These are phyloP conservation scores for Teleogryllus occipitalis DNA, from an alignment of 1,140 invertebrate genomes.

Conservation along the genomic window DNA sequence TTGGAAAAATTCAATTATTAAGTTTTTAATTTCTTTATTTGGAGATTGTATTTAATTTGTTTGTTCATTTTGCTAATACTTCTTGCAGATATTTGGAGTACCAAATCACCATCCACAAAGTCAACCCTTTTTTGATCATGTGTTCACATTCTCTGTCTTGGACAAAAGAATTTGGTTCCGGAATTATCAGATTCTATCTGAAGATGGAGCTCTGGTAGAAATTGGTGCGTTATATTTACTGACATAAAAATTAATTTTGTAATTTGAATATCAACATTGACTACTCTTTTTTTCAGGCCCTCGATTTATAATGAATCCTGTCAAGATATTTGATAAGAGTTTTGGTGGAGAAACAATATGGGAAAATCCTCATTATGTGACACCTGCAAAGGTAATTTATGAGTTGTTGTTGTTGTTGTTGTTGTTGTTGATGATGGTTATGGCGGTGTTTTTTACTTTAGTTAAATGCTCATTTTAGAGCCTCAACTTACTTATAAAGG, in stretches of 20 bases:
- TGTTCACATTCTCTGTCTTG: constrained; percentile 85
- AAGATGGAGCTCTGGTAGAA: constrained; percentile 91
- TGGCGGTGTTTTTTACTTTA: background rate
- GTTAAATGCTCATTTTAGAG: too few species aligned
- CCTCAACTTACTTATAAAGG: too few species aligned
- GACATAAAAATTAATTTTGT: background rate
- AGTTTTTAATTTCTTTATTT: background rate
- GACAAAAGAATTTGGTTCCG: constrained; percentile 97
- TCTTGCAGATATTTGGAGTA: constrained; percentile 81
- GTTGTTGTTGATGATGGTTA: background rate
- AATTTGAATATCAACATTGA: background rate
- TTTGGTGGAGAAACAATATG: constrained; percentile 88
- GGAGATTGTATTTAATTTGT: background rate
- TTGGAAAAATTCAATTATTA: background rate
- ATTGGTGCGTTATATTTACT: constrained; percentile 51
- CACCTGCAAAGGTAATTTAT: constrained; percentile 65
- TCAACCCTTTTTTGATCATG: constrained; percentile 98
- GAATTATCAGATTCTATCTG: constrained; percentile 96
- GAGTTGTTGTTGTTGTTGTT: constrained; percentile 2
- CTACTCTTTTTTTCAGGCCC: constrained; percentile 51
- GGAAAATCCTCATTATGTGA: constrained; percentile 88
- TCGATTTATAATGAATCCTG: constrained; percentile 91
- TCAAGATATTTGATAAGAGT: constrained; percentile 87
- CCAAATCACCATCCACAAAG: constrained; percentile 96
- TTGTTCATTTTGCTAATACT: constrained; percentile 16